Base-by-base conservation (phyloP, 53 echinoderm and acorn worm species). In the Temnopleurus reevesii region DNA sequence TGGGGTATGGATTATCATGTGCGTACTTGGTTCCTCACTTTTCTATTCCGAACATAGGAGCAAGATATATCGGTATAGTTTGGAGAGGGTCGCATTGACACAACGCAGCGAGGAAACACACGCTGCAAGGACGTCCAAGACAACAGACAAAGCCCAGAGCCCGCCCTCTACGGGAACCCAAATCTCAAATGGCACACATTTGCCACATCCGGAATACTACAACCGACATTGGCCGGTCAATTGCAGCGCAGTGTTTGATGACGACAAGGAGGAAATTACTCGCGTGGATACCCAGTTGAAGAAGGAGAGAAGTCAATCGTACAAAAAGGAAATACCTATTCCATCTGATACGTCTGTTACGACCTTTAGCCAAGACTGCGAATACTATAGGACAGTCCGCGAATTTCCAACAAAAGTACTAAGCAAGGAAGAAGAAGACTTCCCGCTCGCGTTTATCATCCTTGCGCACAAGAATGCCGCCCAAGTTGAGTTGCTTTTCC, bases 391-490 rank as follows among this genome's bases (percentile, higher is more conserved):
- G 65, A 30, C 24, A 18, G 54, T 35, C 23, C 76, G 95, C 44
- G 59, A 63, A 4, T 95, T 89, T 36, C 91, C 77, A 12, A 76
- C 43, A 46, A 60, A 76, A 49, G 84, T 93, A 5, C 89, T 64
- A n/a, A 93, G 92, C 28, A 66, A 84, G 30, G 95, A 93, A 63
- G 93, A 93, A 55, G 44, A 43, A 5, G 59, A 87, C 31, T 95
- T 91, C 29, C 93, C 95, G 12, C 38, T 95, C 12, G 95, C 95
- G 15, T 95, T 91, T 41, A 95, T 89, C 17, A 91, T 95, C n/a
- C 83, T 92, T 33, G 76, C 76, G 27, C 95, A 95, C 59, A 77
- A 76, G n/a, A 88, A 81, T 24, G 66, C 93, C 31, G 94, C 94
- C 2, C 94, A 94, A 25, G 87, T 92, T 3, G 94, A 94, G 30